phyloP scores from a whole-genome alignment of 2,888 invertebrate genomes.

The Eupithecia inturbata region DNA sequence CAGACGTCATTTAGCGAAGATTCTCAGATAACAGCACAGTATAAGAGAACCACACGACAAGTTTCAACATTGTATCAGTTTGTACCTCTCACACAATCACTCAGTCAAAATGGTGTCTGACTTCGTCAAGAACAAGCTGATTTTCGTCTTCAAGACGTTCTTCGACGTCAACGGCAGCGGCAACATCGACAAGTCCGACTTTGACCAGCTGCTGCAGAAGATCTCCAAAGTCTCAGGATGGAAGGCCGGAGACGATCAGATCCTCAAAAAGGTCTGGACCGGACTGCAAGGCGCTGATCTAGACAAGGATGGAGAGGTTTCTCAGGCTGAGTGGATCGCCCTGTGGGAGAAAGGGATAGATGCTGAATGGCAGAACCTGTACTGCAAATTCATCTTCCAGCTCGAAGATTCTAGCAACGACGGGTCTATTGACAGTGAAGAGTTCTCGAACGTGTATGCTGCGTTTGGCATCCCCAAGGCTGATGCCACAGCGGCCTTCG shows the following conservation, averaged over 20 bases:
- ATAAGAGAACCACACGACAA: conserved; percentile 21
- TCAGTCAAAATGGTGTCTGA: conserved; percentile 88
- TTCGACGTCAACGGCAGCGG: conserved; percentile 96
- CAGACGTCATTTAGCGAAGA: conserved; percentile 39
- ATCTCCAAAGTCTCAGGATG: conserved; percentile 92
- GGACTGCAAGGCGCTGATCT: conserved; percentile 92
- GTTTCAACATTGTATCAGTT: not conserved
- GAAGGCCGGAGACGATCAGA: conserved; percentile 88
- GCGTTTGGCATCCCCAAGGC: conserved; percentile 89
- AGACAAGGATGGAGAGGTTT: conserved; percentile 92
- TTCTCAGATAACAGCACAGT: conserved; percentile 30
- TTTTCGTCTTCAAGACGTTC: conserved; percentile 93
- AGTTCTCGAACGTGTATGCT: conserved; percentile 91
- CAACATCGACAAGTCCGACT: conserved; percentile 93
- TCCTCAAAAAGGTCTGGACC: conserved; percentile 92
- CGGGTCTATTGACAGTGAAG: conserved; percentile 88
- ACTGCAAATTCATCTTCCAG: conserved; percentile 94
- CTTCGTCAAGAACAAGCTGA: conserved; percentile 94
- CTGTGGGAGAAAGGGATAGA: conserved; percentile 87
- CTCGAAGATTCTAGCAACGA: conserved; percentile 94
- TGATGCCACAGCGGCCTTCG: conserved; percentile 90
- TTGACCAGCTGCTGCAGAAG: conserved; percentile 93
- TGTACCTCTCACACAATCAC: not conserved
- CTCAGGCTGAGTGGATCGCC: conserved; percentile 60
- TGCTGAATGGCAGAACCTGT: conserved; percentile 91